Conservation (phyloP, 2,888 invertebrate genomes). For the Drosophila eohydei region DNA sequence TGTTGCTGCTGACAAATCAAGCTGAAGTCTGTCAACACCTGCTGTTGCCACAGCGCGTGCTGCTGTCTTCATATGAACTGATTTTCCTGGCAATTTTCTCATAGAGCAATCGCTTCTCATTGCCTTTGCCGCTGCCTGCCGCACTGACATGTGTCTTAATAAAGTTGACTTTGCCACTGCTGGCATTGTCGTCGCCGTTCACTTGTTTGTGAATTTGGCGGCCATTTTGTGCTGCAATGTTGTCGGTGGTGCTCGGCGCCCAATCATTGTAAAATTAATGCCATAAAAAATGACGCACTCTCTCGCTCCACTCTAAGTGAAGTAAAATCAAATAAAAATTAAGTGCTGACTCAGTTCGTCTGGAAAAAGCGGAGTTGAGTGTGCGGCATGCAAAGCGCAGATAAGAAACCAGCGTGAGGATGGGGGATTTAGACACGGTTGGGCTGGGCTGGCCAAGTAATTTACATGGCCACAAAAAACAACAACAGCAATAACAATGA, state of each 20-base stretch:
- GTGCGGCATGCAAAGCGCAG: slow-evolving; percentile 73
- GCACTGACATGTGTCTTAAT: slow-evolving; percentile 63
- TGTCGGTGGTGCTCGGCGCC: slow-evolving; percentile 28
- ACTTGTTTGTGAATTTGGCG: slow-evolving; percentile 10
- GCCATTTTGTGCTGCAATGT: slow-evolving; percentile 26
- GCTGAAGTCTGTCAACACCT: slow-evolving; percentile 64
- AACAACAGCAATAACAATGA: slow-evolving; percentile 57
- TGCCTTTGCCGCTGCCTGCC: slow-evolving; percentile 13
- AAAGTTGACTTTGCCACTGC: slow-evolving; percentile 42
- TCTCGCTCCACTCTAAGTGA: slow-evolving; percentile 20
- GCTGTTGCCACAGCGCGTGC: slow-evolving; percentile 33
- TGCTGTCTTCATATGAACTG: slow-evolving; percentile 30
- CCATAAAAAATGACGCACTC: slow-evolving; percentile 66
- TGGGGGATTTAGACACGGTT: slow-evolving; percentile 6
- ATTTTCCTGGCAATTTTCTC: slow-evolving; percentile 25
- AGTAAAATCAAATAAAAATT: slow-evolving; percentile 75
- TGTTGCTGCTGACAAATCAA: slow-evolving; percentile 20
- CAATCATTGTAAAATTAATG: slow-evolving; percentile 74
- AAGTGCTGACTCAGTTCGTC: slow-evolving; percentile 76
- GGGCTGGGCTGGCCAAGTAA: slow-evolving; percentile 36
- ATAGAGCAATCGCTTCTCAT: slow-evolving; percentile 33
- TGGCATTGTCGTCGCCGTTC: neutral
- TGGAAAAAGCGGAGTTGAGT: slow-evolving; percentile 47
- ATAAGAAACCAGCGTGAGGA: slow-evolving; percentile 54
- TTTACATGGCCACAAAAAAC: slow-evolving; percentile 71